Evolutionary conservation across 2,797 vertebrate genomes (phyloP), one percentile per base, ranked within the genome.

Genomic region (Cetoscarus ocellatus): DNA sequence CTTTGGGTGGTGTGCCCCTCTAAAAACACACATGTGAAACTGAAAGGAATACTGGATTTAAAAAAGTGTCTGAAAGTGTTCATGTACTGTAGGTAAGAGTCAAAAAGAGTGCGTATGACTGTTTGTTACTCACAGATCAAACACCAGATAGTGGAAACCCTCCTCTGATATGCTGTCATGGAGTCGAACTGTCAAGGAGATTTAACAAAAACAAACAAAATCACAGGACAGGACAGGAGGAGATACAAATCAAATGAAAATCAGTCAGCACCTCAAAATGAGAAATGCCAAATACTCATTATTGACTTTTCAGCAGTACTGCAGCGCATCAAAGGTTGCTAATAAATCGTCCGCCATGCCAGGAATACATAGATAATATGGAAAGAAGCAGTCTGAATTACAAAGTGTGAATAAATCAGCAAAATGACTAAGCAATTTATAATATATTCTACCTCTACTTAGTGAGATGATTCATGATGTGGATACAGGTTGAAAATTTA

Each of bases 121-220:
- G 54, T 56, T 3, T 66, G 39, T 60, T 83, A 98, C 97, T 99
- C 94, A 99, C 98, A 99, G 93, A 95, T 99, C 98, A 94, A 99
- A 99, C 90, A 99, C 96, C 93, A 99, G 92, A 93, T 99, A 99
- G 94, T 99, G 98, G 92, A 97, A 98, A 83, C 97, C 97, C 86
- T 99, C 97, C 89, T 99, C 98, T 68, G 98, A 99, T 95, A 99
- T 99, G 95, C 98, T 99, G 94, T 99, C 98, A 92, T 99, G 97
- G 72, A 99, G 98, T 79, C 98, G 94, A 85, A 99, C 98, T 99
- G 86, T 63, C 61, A 77, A 92, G 71, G 75, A 80, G 34, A 49
- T 50, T 54, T 15, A 61, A 55, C 4, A 54, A 47, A 64, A 52
- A 52, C 10, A 47, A 40, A 53, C 6, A 70, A 12, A 75, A 8